Conservation (phyloP, 1,140 invertebrate genomes). For the Hypothenemus hampei region DNA sequence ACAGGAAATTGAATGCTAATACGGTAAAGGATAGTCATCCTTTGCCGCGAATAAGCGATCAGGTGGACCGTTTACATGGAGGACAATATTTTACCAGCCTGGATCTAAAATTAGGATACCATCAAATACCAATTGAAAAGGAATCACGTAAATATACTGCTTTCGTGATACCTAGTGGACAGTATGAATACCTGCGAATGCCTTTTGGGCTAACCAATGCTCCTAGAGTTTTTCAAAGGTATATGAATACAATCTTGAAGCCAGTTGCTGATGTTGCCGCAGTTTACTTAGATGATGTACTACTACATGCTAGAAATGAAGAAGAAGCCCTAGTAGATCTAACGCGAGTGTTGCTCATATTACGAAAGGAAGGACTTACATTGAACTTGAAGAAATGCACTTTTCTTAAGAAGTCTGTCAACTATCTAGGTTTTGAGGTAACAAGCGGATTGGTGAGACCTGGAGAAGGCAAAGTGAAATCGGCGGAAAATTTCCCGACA, state of each 20-base stretch:
- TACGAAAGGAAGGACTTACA: neutral
- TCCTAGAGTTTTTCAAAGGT: conserved; percentile 27
- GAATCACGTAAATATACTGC: conserved; percentile 29
- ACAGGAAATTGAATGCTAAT: neutral
- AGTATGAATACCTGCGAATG: conserved; percentile 32
- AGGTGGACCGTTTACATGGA: conserved; percentile 41
- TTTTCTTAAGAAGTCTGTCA: conserved; percentile 3
- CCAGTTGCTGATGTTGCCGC: conserved; percentile 25
- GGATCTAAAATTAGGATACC: conserved; percentile 33
- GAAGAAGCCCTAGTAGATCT: neutral
- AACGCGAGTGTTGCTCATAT: neutral
- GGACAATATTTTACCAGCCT: conserved; percentile 35
- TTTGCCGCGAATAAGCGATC: conserved; percentile 29
- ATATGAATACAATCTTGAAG: conserved; percentile 20
- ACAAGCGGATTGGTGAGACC: conserved; percentile 17
- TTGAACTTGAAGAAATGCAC: conserved; percentile 4
- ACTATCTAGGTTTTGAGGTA: conserved; percentile 6
- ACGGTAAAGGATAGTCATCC: neutral
- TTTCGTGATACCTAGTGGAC: conserved; percentile 31
- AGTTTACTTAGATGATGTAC: conserved; percentile 39
- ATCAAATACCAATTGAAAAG: conserved; percentile 36
- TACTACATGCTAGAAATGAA: conserved; percentile 28
- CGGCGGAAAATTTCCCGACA: conserved; percentile 12
- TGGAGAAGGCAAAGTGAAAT: conserved; percentile 25
- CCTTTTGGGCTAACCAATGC: conserved; percentile 35